Evolutionary conservation across 1,140 invertebrate genomes (phyloP).

Genomic region (Drosophila jambulina): DNA sequence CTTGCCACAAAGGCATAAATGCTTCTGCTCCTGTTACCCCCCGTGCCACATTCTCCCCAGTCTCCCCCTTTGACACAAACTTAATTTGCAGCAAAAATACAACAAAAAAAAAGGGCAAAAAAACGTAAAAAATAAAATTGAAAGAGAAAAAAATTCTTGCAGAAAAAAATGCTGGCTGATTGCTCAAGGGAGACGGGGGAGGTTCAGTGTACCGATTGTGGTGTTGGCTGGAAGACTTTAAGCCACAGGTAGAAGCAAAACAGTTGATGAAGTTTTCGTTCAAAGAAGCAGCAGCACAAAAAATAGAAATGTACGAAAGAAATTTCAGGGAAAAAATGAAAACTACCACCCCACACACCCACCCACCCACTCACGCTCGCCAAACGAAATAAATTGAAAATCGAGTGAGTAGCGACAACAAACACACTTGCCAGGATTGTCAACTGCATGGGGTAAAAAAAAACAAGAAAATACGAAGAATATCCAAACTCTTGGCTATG

Average conservation of each 20-base stretch:
- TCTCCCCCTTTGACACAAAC: constrained; percentile 65
- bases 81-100: constrained; percentile 73
- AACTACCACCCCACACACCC: constrained; percentile 5
- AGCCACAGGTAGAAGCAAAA: constrained; percentile 79
- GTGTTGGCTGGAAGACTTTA: constrained; percentile 62
- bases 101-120: constrained; percentile 50
- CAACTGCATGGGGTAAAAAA: constrained; percentile 56
- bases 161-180: constrained; percentile 60
- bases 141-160: constrained; percentile 32
- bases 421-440: constrained; percentile 59
- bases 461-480: constrained; percentile 24
- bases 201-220: constrained; percentile 21
- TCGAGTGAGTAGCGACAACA: constrained; percentile 68
- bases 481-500: constrained; percentile 36
- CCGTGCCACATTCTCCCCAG: background rate
- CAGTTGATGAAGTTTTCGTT: constrained; percentile 79
- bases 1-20: constrained; percentile 79
- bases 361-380: constrained; percentile 19
- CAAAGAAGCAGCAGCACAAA: constrained; percentile 53
- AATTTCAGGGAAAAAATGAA: constrained; percentile 39
- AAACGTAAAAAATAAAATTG: constrained; percentile 19
- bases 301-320: constrained; percentile 30
- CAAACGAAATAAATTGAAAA: constrained; percentile 81
- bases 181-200: constrained; percentile 34
- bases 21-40: constrained; percentile 32